Conservation (phyloP, 2,113 vertebrate species). For the Oncorhynchus masou region DNA sequence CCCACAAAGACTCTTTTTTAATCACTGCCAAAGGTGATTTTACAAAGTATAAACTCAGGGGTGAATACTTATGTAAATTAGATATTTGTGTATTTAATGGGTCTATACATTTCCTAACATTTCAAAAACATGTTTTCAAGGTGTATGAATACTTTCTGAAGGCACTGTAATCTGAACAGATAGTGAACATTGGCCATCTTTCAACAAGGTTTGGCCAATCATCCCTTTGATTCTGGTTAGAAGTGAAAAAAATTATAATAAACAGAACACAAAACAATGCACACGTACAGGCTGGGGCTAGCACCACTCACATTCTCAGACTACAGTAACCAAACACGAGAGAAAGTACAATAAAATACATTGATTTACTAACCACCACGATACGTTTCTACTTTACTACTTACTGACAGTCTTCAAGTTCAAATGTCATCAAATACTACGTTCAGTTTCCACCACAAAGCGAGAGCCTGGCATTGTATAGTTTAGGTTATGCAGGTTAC, state of each 20-base stretch:
- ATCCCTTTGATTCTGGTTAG: too few species aligned
- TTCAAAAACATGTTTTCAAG: too few species aligned
- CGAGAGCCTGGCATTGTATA: not conserved
- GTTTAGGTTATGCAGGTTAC: not conserved
- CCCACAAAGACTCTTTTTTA: constrained; percentile 40
- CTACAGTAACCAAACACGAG: not conserved
- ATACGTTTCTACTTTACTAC: not conserved
- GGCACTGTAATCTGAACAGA: not conserved
- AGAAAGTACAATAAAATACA: too few species aligned
- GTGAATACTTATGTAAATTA: too few species aligned
- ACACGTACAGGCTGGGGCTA: not conserved
- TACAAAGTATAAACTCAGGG: too few species aligned
- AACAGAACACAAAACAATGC: not conserved
- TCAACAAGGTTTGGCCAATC: too few species aligned
- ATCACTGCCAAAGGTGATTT: not conserved
- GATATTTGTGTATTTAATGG: too few species aligned
- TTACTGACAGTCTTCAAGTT: not conserved
- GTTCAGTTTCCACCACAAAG: not conserved
- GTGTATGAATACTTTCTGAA: too few species aligned
- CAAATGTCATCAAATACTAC: not conserved
- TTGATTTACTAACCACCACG: not conserved
- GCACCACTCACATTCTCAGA: not conserved
- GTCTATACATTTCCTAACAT: too few species aligned
- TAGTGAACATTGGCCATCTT: not conserved
- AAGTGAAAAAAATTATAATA: too few species aligned